Evolutionary conservation across 2,113 vertebrate genomes (phyloP), one percentile per base, ranked within the genome.

Genomic region (Cryptotis parvus): DNA sequence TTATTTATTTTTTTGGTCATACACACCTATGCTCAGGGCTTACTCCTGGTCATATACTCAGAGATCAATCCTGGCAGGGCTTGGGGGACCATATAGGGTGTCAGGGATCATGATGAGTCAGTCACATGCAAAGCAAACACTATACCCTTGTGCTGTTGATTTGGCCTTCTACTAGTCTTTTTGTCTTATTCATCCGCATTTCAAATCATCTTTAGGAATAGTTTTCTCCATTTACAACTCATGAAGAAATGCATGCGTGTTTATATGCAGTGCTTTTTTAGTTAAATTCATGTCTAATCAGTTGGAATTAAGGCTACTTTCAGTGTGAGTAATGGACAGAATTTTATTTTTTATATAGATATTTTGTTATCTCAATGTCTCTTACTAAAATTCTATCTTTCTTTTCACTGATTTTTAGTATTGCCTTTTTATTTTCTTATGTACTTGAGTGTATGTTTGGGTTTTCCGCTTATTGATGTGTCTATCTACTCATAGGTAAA

Each of bases 361-460:
- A 63, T 55, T 86, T 74, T 15, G n/a, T 81, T 90, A 29, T 85
- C 49, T 35, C 33, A 79, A 39, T 27, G 65, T 37, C 35, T 76
- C 70, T 81, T 35, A 84, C 55, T 94, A 58, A 94, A 41, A 90
- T 65, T 63, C n/a, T 14, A 20, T 20, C 63, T 37, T 76, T 80
- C 75, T 37, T 8, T 58, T 66, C 4, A 20, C 27, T 68, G 52
- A 85, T 37, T 61, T 83, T 61, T 68, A 24, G 24, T 83, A 41
- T 69, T 79, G 20, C 9, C 26, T 72, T 78, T 90, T 31, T 73
- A 79, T 83, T 83, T 41, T 18, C 45, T 58, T 20, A 35, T n/a
- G 3, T 77, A 65, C 31, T 73, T 78, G 14, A 63, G 26, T 84
- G 12, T 68, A 70, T 77, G 49, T 41, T 26, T 61, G 27, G 16